These are phyloP conservation scores for Drosophila putrida DNA, from an alignment of 2,888 invertebrate genomes.

Conservation along the genomic window DNA sequence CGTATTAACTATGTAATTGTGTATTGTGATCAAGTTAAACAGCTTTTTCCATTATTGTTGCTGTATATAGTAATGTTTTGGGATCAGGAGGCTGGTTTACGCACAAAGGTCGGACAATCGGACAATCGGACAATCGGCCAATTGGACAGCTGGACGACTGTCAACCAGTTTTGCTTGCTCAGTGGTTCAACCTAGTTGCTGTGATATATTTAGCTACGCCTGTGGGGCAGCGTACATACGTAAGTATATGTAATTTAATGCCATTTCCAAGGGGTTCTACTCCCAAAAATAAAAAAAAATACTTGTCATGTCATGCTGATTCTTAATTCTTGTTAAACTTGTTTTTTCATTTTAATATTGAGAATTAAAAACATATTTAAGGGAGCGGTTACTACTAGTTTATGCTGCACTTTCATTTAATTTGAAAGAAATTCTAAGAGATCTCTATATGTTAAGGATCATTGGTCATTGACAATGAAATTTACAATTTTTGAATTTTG, in stretches of 20 bases:
- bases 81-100: constrained; percentile 38
- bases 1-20: constrained; percentile 13
- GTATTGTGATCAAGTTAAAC: constrained; percentile 40
- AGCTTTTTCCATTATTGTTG: constrained; percentile 8
- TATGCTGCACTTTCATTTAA: constrained; percentile 5
- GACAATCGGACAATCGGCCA: not conserved
- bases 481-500: not conserved
- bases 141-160: not conserved
- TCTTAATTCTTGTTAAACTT: constrained; percentile 16
- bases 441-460: too few relatives aligned
- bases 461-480: constrained; percentile 10
- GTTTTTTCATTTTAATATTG: constrained; percentile 13
- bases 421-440: too few relatives aligned
- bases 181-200: not conserved
- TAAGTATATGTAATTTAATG: constrained; percentile 1
- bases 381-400: not conserved
- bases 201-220: constrained; percentile 30
- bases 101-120: constrained; percentile 9
- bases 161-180: not conserved
- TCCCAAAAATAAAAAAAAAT: constrained; percentile 13
- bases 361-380: not conserved
- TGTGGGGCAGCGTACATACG: not conserved
- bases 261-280: constrained; percentile 1
- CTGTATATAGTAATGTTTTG: constrained; percentile 1
- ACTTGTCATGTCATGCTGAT: constrained; percentile 37